Conservation (phyloP, 2,113 vertebrate species). For the Spea bombifrons region DNA sequence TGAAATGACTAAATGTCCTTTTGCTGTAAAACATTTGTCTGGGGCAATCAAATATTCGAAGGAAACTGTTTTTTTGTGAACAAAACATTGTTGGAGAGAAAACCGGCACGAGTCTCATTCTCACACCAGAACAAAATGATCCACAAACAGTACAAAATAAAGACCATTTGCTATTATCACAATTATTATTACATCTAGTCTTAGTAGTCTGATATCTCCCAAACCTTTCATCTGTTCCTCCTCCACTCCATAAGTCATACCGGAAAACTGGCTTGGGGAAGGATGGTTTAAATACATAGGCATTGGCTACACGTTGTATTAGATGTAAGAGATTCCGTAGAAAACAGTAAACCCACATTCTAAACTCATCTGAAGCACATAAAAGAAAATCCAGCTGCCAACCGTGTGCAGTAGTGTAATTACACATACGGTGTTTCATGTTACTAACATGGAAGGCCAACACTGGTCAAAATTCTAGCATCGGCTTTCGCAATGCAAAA, state of each 20-base stretch:
- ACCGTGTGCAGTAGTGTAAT: not conserved
- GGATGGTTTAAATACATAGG: not conserved
- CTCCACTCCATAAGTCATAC: not conserved
- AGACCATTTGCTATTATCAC: constrained; percentile 48
- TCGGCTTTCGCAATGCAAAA: not conserved
- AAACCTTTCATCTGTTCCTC: constrained; percentile 31
- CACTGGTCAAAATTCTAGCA: not conserved
- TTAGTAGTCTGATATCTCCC: constrained; percentile 38
- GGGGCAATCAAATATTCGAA: constrained; percentile 25
- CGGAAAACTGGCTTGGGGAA: not conserved
- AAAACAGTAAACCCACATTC: not conserved
- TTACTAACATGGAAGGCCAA: not conserved
- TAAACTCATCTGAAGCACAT: not conserved
- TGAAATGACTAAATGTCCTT: constrained; percentile 59
- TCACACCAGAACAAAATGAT: constrained; percentile 64
- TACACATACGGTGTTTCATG: not conserved
- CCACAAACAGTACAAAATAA: constrained; percentile 62
- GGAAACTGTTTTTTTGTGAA: constrained; percentile 27
- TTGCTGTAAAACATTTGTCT: constrained; percentile 59
- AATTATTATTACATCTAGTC: constrained; percentile 46
- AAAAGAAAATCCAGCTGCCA: not conserved
- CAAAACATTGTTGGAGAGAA: constrained; percentile 53
- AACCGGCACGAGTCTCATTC: constrained; percentile 59
- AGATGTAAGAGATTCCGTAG: not conserved
- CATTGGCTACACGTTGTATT: not conserved